Base-by-base conservation (phyloP, 30 jellyfish, hydroid and myxozoan genomes). In the Morbakka virulenta region DNA sequence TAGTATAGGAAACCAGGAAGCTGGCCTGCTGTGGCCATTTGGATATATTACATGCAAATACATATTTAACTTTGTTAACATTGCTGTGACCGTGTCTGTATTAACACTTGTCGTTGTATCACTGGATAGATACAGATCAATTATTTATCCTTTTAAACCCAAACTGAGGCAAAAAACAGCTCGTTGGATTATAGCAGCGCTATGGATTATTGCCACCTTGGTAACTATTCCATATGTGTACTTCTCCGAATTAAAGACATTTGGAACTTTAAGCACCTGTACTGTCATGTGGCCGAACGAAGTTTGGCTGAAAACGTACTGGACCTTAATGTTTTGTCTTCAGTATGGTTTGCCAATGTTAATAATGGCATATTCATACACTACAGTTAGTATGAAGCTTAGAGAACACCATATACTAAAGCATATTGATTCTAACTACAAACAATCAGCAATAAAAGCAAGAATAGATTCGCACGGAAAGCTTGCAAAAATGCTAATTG, bases 1-100 rank as follows among this genome's bases (percentile, higher is more conserved):
- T 62, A 64, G 47, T 13, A 65, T 83, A 12, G 49, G 32, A 41
- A 88, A 78, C 4, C 84, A 65, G 24, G 24, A 76, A 9, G 30
- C 71, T 25, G 74, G 93, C 17, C 17, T 41, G 17, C 17, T 41
- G 57, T 89, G 97, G 97, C 97, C 97, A 4, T 83, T 89, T 14
- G 97, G 97, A 14, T 87, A 77, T 33, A 77, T 89, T 66, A 67
- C 75, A n/a, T 89, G 97, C 80, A 76, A 75, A 69, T 89, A 89
- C 71, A 35, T 89, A 28, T 72, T 82, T 26, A 88, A 91, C 35
- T 67, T 89, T 47, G 71, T 85, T 3, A 95, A 89, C 48, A 91
- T 89, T 32, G 89, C 83, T 11, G 75, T 89, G 2, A 91, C 95
- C 35, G 95, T 89, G 12, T 89, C 97, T 20, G 94, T 82, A 33